These are phyloP conservation scores for Rhinogobius similis DNA, from an alignment of 2,113 vertebrate genomes.

Conservation along the genomic window DNA sequence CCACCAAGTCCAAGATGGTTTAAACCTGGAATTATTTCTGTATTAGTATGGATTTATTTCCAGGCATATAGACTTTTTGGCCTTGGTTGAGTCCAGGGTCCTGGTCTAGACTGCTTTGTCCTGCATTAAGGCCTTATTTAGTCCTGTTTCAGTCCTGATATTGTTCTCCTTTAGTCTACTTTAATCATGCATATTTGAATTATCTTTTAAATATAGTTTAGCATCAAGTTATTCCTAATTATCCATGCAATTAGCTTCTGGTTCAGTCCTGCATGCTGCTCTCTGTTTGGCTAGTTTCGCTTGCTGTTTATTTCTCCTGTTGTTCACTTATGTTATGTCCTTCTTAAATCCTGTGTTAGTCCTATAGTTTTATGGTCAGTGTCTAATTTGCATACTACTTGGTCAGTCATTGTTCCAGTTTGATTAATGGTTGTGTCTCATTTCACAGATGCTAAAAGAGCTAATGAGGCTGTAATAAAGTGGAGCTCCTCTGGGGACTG, in stretches of 20 bases:
- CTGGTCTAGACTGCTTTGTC: too few species aligned
- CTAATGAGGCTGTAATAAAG: slow-evolving; percentile 11
- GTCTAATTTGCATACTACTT: not conserved
- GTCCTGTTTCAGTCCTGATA: too few species aligned
- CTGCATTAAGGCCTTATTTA: too few species aligned
- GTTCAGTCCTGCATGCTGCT: not conserved
- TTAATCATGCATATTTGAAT: not conserved
- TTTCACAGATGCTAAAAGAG: slow-evolving; percentile 9
- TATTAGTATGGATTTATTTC: too few species aligned
- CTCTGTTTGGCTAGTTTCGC: not conserved
- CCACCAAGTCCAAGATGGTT: too few species aligned
- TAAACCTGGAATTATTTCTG: too few species aligned
- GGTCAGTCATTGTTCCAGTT: not conserved
- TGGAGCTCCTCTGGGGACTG: not conserved
- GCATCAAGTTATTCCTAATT: not conserved
- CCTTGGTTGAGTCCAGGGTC: too few species aligned
- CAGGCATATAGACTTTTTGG: too few species aligned
- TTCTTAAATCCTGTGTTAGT: not conserved
- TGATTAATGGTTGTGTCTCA: slow-evolving; percentile 4
- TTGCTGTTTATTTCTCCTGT: not conserved
- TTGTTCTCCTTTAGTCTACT: not conserved
- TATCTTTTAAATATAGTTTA: not conserved
- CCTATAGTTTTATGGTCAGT: not conserved
- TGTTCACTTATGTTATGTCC: not conserved
- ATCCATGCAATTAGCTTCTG: not conserved